Evolutionary conservation across 2,797 vertebrate genomes (phyloP), one percentile per base, ranked within the genome.

Genomic region (Chanos chanos): DNA sequence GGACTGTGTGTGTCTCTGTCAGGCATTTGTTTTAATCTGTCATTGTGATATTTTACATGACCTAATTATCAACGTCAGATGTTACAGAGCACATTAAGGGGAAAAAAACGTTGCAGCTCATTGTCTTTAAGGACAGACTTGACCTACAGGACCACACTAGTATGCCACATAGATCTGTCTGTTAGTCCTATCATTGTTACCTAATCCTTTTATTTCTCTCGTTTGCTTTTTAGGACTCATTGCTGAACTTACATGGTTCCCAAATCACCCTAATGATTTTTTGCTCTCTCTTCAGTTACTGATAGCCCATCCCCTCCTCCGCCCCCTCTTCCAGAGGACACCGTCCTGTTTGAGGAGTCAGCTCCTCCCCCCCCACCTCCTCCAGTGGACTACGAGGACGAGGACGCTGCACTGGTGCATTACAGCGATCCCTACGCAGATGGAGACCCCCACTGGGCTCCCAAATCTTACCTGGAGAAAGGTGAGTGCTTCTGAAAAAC

Each of bases 301-400:
- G 97, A 99, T 87, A 97, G 94, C 79, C 95, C 97, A 1, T 94
- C 94, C 61, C 96, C 94, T 7, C 95, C 96, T n/a, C 95, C 95
- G 0, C 95, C 96, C 0, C 95, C 95, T 0, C 94, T 96, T 13
- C 95, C 95, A 0, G 95, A 98, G 58, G 95, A 97, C 80, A 87
- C 96, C 31, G 88, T 90, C 0, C 88, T 96, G 88, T 98, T 96
- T 68, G 95, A 98, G 78, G 96, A 99, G 70, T 90, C 92, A 4
- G 90, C 94, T 16, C 96, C 96, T 1, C 95, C 96, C 0, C 95
- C 96, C 0, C 96, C 96, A 0, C 96, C 96, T 1, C 96, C 96
- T 1, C 97, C 97, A 0, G 94, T 96, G 78, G 95, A 99, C 86
- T 99, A 98, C 0, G 96, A 99, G 70, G 97, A 99, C 33, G 96